Conservation (phyloP, 2,797 vertebrate genomes). For the Aselliscus stoliczkanus region DNA sequence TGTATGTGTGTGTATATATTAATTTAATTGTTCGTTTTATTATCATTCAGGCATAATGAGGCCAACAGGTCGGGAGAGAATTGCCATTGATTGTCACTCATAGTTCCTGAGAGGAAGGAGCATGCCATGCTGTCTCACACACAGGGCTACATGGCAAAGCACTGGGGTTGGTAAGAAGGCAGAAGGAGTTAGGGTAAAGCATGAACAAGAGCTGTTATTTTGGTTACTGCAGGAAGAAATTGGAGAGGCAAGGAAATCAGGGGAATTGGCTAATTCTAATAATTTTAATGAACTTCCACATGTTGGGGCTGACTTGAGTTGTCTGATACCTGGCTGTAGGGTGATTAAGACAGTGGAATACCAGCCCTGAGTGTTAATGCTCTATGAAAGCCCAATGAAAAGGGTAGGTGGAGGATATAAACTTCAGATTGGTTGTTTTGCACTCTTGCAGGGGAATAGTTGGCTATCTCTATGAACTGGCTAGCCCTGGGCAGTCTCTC, state of each 20-base stretch:
- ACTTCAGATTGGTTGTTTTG: background rate
- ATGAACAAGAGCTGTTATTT: background rate
- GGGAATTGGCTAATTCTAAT: background rate
- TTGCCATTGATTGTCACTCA: background rate
- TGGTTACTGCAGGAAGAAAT: background rate
- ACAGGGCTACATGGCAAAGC: background rate
- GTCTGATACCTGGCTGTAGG: background rate
- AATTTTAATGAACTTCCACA: background rate
- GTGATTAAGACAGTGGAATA: background rate
- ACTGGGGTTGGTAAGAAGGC: background rate
- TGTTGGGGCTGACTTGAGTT: background rate
- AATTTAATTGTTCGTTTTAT: background rate
- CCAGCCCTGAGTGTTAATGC: background rate
- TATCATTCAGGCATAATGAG: background rate
- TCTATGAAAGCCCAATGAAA: background rate
- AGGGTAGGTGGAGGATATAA: rapidly evolving
- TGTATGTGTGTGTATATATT: too few relatives aligned
- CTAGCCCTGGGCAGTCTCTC: background rate
- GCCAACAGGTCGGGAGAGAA: background rate
- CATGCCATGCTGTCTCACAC: rapidly evolving
- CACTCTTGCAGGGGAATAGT: background rate
- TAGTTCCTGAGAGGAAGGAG: background rate
- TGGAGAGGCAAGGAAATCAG: background rate
- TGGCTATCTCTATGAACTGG: background rate
- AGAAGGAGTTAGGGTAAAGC: background rate